A percentile compares a stretch with the other conserved stretches of the same genome.
Evolutionary conservation across 2,888 invertebrate species (phyloP).

Genomic region (Cistogaster globosa): DNA sequence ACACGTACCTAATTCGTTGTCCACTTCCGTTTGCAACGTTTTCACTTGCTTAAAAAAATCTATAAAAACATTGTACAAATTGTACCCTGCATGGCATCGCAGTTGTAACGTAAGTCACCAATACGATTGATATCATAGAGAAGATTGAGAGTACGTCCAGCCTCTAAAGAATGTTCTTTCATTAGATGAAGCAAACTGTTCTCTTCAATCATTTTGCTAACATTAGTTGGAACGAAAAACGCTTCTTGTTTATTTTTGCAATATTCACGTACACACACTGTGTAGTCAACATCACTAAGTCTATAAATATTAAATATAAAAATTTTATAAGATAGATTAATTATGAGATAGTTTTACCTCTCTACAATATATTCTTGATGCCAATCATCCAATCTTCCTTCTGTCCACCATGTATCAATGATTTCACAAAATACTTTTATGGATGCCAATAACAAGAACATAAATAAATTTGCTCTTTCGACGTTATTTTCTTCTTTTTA

Average conservation of each 20-base stretch:
- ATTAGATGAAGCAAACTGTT: constrained; percentile 78
- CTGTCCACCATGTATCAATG: constrained; percentile 85
- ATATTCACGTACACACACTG: constrained; percentile 74
- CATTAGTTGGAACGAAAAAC: constrained; percentile 73
- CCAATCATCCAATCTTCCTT: constrained; percentile 85
- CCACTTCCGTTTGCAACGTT: constrained; percentile 67
- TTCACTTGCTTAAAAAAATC: constrained; percentile 72
- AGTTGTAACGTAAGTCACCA: constrained; percentile 76
- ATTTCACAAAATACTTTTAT: constrained; percentile 85
- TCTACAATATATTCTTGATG: constrained; percentile 85
- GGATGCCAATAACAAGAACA: constrained; percentile 84
- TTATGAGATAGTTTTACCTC: constrained; percentile 69
- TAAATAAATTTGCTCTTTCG: constrained; percentile 76
- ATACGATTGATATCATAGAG: constrained; percentile 79
- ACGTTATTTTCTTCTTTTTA: constrained; percentile 75
- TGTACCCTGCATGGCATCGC: constrained; percentile 74
- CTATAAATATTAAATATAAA: constrained; percentile 2
- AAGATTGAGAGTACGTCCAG: constrained; percentile 80
- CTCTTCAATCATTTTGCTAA: constrained; percentile 75
- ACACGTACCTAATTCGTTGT: constrained; percentile 25
- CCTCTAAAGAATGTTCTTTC: constrained; percentile 78
- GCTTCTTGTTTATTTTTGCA: constrained; percentile 76
- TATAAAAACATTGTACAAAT: constrained; percentile 77
- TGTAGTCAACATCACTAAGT: constrained; percentile 66
- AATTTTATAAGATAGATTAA: not conserved